Evolutionary conservation across 1,140 invertebrate species (phyloP), one percentile per base, ranked within the genome.

Genomic region (Musca domestica): DNA sequence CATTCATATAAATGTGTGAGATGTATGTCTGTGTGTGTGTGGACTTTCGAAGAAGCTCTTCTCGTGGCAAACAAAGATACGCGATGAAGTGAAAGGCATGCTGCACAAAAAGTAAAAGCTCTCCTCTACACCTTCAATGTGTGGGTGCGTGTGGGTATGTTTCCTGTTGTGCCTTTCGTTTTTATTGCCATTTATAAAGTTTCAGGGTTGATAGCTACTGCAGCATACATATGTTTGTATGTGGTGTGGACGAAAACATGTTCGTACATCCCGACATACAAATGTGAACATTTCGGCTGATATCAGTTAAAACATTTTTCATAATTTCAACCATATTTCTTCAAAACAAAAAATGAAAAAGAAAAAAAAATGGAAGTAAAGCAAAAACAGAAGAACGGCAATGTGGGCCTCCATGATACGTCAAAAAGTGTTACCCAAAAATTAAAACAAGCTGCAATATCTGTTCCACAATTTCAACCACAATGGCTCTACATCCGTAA

Each of bases 301-400:
- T 61, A 61, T 61, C 56, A 61, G 56, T 61, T 61, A 41, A 61
- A 61, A 61, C 56, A 61, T 61, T 61, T 61, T 61, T 61, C 56
- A 61, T 61, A 61, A 61, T 61, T 61, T 61, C 30, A 61, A 61
- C 56, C 56, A 61, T 61, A 61, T 61, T 61, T 61, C 19, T 9
- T 17, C 15, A 15, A 51, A 51, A 51, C 20, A 51, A 51, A 51
- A 51, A 51, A 19, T 9, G 41, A 51, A 51, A 51, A 51, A 51
- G 17, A 9, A 51, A 51, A 19, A 17, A 51, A 19, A 19, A 20
- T 20, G 2, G 20, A 61, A 61, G 19, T 19, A 61, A 34, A 61
- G 20, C 54, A 58, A 14, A 5, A 61, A n/a, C 27, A 34, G 12
- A 15, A 27, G 52, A 61, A 19, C 27, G 56, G 19, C 30, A 61